phyloP scores from a whole-genome alignment of 1,140 invertebrate genomes.

The Neodiprion lecontei region DNA sequence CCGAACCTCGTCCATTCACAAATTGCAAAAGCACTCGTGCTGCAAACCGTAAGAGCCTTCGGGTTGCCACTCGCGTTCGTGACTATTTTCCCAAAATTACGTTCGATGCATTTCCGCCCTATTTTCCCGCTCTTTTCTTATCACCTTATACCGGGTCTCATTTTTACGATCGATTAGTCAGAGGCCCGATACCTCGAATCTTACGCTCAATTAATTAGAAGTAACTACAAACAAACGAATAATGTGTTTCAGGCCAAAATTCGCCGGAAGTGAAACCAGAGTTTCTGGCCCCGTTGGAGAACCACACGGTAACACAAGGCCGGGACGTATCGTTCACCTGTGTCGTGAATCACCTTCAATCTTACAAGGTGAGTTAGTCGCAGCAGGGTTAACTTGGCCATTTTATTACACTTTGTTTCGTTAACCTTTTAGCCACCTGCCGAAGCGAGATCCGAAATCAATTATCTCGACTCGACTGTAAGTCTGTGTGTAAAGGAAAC shows the following conservation, averaged over 20 bases:
- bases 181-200: background rate
- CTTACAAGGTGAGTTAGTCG: conserved; percentile 74
- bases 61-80: background rate
- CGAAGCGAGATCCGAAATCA: background rate
- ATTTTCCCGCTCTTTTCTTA: background rate
- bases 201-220: background rate
- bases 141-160: background rate
- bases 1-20: background rate
- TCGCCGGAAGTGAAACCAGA: conserved; percentile 70
- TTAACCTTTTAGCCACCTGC: conserved; percentile 10
- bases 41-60: background rate
- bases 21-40: background rate
- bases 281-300: conserved; percentile 85
- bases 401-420: too few species aligned
- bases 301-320: conserved; percentile 86
- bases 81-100: conserved; percentile 5
- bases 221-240: background rate
- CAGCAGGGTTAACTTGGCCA: too few species aligned
- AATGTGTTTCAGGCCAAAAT: conserved; percentile 51
- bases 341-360: conserved; percentile 84
- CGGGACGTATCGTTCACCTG: conserved; percentile 88
- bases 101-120: background rate
- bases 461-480: background rate
- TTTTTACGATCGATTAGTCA: too few species aligned
- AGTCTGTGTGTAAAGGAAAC: background rate